These are phyloP conservation scores for Erythrolamprus reginae DNA, from an alignment of 2,113 vertebrate genomes.

Conservation along the genomic window DNA sequence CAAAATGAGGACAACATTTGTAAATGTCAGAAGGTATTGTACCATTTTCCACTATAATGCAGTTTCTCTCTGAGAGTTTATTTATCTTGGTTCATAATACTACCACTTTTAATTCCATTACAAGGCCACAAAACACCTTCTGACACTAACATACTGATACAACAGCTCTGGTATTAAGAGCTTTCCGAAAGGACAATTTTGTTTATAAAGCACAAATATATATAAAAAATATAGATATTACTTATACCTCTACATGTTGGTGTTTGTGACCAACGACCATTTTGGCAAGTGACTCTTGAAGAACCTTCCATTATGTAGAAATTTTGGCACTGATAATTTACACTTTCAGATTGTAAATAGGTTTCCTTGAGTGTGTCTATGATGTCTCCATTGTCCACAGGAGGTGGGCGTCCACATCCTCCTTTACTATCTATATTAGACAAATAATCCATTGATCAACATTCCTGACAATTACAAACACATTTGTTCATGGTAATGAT, in stretches of 20 bases:
- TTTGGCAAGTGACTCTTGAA: neutral
- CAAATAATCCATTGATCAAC: neutral
- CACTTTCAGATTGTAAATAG: neutral
- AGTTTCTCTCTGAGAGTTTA: too few relatives aligned
- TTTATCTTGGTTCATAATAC: too few relatives aligned
- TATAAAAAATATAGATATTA: neutral
- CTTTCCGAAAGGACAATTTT: neutral
- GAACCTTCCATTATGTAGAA: neutral
- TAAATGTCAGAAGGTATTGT: too few relatives aligned
- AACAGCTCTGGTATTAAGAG: neutral
- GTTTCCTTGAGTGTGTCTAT: fast-evolving
- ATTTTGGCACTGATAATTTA: neutral
- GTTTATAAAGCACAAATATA: neutral
- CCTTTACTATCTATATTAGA: neutral
- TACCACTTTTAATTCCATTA: too few relatives aligned
- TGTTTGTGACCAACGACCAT: neutral
- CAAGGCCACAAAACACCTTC: neutral
- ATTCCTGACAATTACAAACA: neutral
- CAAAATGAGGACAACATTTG: too few relatives aligned
- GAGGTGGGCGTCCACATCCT: neutral
- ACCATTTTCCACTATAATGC: too few relatives aligned
- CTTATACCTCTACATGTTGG: neutral
- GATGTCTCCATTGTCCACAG: neutral
- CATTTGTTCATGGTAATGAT: too few relatives aligned
- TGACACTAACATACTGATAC: neutral